phyloP scores from a whole-genome alignment of 2,888 invertebrate genomes.

The Meteorus colon region DNA sequence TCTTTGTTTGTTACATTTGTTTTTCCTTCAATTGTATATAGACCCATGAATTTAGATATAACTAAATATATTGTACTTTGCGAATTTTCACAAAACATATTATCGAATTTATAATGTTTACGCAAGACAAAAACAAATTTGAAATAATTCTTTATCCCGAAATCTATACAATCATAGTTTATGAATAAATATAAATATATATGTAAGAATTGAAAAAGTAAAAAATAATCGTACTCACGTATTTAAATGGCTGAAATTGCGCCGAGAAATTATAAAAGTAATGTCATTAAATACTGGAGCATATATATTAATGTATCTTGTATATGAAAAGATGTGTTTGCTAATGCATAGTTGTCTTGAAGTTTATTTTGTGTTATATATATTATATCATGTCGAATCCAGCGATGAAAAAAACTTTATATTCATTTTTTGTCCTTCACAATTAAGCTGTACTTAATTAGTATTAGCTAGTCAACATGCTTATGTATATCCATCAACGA shows the following conservation, averaged over 20 bases:
- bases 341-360: not conserved
- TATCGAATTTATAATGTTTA: not conserved
- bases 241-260: conserved; percentile 22
- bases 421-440: not conserved
- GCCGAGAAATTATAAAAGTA: conserved; percentile 14
- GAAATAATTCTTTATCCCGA: not conserved
- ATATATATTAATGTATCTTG: conserved; percentile 1
- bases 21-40: not conserved
- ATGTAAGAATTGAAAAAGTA: not conserved
- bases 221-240: not conserved
- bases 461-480: conserved; percentile 66
- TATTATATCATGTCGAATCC: not conserved
- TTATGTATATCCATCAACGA: conserved; percentile 35
- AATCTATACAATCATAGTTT: not conserved
- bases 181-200: not conserved
- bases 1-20: not conserved
- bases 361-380: conserved; percentile 9
- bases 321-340: not conserved
- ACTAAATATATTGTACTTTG: not conserved
- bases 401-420: not conserved
- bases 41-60: not conserved
- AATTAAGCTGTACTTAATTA: conserved; percentile 55
- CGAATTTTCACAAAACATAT: not conserved
- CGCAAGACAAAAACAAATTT: not conserved
- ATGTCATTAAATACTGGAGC: not conserved